A percentile compares a stretch with the other conserved stretches of the same genome.
Evolutionary conservation across 2,888 invertebrate genomes (phyloP).

Genomic region (Tinea pellionella): DNA sequence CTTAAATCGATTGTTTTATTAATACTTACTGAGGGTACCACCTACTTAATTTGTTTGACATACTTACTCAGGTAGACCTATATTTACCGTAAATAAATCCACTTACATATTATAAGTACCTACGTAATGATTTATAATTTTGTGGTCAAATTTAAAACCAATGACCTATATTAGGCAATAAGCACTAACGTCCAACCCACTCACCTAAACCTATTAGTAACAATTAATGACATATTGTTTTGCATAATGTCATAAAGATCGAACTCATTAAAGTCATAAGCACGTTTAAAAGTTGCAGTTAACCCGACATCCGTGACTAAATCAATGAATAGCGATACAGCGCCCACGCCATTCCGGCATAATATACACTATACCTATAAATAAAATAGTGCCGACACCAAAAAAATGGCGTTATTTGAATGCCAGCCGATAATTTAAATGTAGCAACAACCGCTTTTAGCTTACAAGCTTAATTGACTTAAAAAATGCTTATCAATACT

Average conservation of each 20-base stretch:
- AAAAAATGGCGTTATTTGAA: constrained; percentile 69
- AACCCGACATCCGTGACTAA: constrained; percentile 37
- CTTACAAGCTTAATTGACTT: constrained; percentile 71
- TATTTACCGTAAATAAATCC: no score
- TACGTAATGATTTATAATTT: no score
- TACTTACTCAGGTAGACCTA: no score
- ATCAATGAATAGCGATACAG: constrained; percentile 39
- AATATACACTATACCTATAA: constrained; percentile 53
- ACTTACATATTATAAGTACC: no score
- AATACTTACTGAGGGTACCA: no score
- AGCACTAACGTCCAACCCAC: background rate
- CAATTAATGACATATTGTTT: background rate
- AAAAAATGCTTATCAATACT: constrained; percentile 67
- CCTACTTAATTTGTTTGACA: no score
- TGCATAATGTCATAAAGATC: background rate
- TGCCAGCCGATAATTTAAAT: constrained; percentile 70
- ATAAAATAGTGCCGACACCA: constrained; percentile 68
- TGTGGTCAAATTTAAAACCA: no score
- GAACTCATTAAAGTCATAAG: background rate
- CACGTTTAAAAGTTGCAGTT: constrained; percentile 18
- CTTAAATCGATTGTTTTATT: no score
- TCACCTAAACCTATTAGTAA: background rate
- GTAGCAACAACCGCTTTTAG: constrained; percentile 70
- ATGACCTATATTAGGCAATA: background rate
- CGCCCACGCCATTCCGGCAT: constrained; percentile 25